phyloP scores from a whole-genome alignment of 2,888 invertebrate species.

The Tetrapedia diversipes region DNA sequence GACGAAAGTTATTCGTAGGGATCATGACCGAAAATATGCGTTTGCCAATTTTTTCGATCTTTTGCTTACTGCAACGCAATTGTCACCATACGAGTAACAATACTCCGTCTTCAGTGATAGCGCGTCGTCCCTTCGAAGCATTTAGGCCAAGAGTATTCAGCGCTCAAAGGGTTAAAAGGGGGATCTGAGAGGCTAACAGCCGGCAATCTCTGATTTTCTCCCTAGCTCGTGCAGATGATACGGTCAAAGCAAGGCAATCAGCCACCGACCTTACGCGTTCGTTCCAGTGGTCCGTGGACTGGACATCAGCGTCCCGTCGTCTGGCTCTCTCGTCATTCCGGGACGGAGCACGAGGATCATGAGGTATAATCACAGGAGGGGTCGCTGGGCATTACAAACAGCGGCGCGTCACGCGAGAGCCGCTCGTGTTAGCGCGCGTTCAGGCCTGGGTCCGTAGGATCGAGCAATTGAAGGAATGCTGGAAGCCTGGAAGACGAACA shows the following conservation, averaged over 20 bases:
- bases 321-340: constrained; percentile 41
- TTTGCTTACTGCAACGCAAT: too few relatives aligned
- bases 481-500: background rate
- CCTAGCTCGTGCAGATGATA: constrained; percentile 22
- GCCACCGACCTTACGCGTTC: constrained; percentile 63
- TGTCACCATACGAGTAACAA: too few relatives aligned
- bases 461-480: background rate
- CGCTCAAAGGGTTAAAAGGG: background rate
- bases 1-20: too few relatives aligned
- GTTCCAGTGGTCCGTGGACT: constrained; percentile 22
- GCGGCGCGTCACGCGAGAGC: constrained; percentile 71
- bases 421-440: constrained; percentile 64
- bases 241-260: constrained; percentile 42
- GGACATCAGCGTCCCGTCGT: constrained; percentile 38
- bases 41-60: too few relatives aligned
- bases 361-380: constrained; percentile 64
- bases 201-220: constrained; percentile 39
- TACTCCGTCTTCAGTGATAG: too few relatives aligned
- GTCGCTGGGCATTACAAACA: constrained; percentile 66
- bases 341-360: constrained; percentile 22
- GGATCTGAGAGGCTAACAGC: constrained; percentile 12
- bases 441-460: constrained; percentile 17
- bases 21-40: too few relatives aligned
- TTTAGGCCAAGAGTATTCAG: too few relatives aligned
- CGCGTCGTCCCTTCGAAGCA: too few relatives aligned